Conservation (phyloP, 2,113 vertebrate species). For the Saimiri boliviensis region DNA sequence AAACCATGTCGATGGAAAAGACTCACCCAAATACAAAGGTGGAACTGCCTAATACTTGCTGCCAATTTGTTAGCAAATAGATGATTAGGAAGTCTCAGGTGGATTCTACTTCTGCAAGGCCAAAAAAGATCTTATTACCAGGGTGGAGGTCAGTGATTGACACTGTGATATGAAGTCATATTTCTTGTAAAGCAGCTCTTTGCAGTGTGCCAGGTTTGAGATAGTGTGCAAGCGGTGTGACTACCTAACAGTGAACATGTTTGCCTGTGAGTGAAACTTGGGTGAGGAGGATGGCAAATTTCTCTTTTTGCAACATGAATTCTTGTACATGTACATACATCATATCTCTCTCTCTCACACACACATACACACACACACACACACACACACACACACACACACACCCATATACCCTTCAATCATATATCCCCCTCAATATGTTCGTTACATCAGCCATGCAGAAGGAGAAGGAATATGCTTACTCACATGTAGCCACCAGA, state of each 20-base stretch:
- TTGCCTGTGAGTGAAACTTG: background rate
- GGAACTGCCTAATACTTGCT: conserved; percentile 38
- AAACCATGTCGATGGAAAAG: background rate
- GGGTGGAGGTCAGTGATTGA: background rate
- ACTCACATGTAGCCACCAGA: background rate
- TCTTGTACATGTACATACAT: background rate
- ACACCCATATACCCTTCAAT: background rate
- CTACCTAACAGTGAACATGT: background rate
- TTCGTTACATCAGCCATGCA: background rate
- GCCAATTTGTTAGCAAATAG: conserved; percentile 9
- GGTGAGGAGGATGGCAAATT: background rate
- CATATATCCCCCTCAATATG: background rate
- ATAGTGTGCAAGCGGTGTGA: background rate
- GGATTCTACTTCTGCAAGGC: background rate
- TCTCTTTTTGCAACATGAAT: background rate
- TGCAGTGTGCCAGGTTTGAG: background rate
- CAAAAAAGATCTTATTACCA: conserved; percentile 15
- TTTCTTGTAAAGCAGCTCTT: background rate
- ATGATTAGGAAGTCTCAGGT: conserved; percentile 21
- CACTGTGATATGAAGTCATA: background rate
- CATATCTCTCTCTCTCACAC: no score
- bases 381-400: background rate
- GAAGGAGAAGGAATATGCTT: background rate
- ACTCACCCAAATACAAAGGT: background rate
- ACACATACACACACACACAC: background rate